Conservation (phyloP, 2,888 invertebrate species). For the Augiades crinisus region DNA sequence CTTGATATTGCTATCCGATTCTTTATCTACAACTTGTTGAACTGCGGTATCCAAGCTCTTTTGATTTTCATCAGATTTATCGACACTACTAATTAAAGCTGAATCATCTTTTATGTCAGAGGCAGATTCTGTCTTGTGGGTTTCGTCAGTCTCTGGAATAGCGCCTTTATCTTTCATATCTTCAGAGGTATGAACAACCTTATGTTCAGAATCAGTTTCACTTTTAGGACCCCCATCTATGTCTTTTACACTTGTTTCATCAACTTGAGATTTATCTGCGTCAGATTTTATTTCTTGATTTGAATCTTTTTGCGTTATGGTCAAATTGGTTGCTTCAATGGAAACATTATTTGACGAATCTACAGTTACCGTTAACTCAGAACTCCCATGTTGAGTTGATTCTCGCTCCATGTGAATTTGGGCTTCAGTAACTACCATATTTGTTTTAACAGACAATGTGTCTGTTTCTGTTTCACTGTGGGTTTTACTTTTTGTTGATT, state of each 20-base stretch:
- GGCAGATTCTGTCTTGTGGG: slow-evolving; percentile 1
- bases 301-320: slow-evolving; percentile 58
- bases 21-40: slow-evolving; percentile 29
- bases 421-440: slow-evolving; percentile 76
- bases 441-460: slow-evolving; percentile 71
- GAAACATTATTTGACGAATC: slow-evolving; percentile 73
- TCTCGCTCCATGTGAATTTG: slow-evolving; percentile 76
- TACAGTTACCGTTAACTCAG: slow-evolving; percentile 67
- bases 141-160: slow-evolving; percentile 6
- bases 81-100: background rate
- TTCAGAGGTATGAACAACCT: background rate
- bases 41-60: slow-evolving; percentile 24
- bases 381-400: slow-evolving; percentile 63
- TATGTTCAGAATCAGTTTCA: background rate
- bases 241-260: slow-evolving; percentile 1
- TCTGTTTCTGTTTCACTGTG: slow-evolving; percentile 76
- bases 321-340: slow-evolving; percentile 65
- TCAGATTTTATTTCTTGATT: slow-evolving; percentile 42
- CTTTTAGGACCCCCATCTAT: slow-evolving; percentile 5
- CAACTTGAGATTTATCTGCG: slow-evolving; percentile 8
- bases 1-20: slow-evolving; percentile 18
- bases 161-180: slow-evolving; percentile 2
- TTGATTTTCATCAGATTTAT: slow-evolving; percentile 22
- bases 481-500: slow-evolving; percentile 49
- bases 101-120: slow-evolving; percentile 11